These are phyloP conservation scores for Cyprinodon tularosa DNA, from an alignment of 2,113 vertebrate species.

Conservation along the genomic window DNA sequence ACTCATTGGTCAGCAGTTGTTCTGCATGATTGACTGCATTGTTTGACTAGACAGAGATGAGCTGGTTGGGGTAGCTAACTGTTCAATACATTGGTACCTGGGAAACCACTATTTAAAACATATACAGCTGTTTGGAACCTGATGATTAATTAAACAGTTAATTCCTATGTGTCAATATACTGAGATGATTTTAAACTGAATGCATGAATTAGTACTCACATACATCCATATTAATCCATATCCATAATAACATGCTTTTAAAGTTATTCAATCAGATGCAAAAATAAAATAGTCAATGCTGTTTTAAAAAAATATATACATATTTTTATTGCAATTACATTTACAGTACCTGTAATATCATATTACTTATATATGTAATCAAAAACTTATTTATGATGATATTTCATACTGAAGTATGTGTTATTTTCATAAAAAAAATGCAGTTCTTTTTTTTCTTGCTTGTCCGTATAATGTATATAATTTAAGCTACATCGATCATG, in stretches of 20 bases:
- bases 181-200: too few relatives aligned
- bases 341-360: neutral
- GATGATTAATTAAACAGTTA: constrained; percentile 1
- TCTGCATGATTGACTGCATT: constrained; percentile 79
- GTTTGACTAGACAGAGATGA: constrained; percentile 67
- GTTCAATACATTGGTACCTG: constrained; percentile 51
- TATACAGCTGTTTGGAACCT: constrained; percentile 4
- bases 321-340: neutral
- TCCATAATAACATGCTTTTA: too few relatives aligned
- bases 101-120: constrained; percentile 15
- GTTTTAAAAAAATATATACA: neutral
- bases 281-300: neutral
- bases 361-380: neutral
- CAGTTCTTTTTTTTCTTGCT: neutral
- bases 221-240: too few relatives aligned
- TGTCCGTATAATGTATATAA: neutral
- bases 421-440: neutral
- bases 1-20: constrained; percentile 79
- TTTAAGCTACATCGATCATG: too few relatives aligned
- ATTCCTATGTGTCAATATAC: neutral
- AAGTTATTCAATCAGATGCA: neutral
- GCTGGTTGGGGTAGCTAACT: constrained; percentile 50
- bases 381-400: neutral
- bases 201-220: too few relatives aligned
- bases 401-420: neutral